Base-by-base conservation (phyloP, 2,888 invertebrate species). In the Tigriopus californicus region DNA sequence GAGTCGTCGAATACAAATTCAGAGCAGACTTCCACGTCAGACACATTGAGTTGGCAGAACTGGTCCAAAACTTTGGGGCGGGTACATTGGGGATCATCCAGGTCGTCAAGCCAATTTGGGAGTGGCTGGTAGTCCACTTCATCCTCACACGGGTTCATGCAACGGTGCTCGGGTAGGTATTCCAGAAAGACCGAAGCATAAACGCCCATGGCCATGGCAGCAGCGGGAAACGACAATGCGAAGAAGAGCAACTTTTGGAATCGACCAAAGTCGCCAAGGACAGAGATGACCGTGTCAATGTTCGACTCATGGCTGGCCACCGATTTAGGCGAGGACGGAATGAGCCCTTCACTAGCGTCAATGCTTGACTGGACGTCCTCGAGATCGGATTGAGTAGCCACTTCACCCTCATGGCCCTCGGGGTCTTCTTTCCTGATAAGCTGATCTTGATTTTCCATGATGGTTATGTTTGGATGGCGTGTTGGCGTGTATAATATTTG, bases 101-200 rank as follows among this genome's bases (percentile, higher is more conserved):
- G 6, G 4, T 51, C 22, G 15, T 24, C 22, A 11, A 44, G 46
- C 15, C 18, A 18, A 11, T 44, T 44, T n/a, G 46, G 15, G 5
- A 44, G 10, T 3, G 33, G 33, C 3, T 18, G 15, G 6, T 5
- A 15, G 20, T 46, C 46, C 46, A 18, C 20, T 46, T 18, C 46
- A 46, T 46, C 46, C 5, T 49, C 12, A 22, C 20, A 22, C 2
- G 15, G 20, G 20, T 15, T 12, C 49, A 20, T 20, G 11, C 15
- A 49, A 3, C 22, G 13, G 11, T 15, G 22, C 13, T 12, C 22
- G 2, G 53, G 53, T 3, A 25, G 15, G 11, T n/a, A 53, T 33
- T 53, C 53, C 53, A 53, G 40, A 33, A 40, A 53, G 6, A 53
- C 53, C 3, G 53, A 25, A 13, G 40, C n/a, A 20, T 53, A 53